A percentile compares a stretch with the other conserved stretches of the same genome.
Conservation (phyloP, 2,797 vertebrate genomes). For the Coregonus ussuriensis region DNA sequence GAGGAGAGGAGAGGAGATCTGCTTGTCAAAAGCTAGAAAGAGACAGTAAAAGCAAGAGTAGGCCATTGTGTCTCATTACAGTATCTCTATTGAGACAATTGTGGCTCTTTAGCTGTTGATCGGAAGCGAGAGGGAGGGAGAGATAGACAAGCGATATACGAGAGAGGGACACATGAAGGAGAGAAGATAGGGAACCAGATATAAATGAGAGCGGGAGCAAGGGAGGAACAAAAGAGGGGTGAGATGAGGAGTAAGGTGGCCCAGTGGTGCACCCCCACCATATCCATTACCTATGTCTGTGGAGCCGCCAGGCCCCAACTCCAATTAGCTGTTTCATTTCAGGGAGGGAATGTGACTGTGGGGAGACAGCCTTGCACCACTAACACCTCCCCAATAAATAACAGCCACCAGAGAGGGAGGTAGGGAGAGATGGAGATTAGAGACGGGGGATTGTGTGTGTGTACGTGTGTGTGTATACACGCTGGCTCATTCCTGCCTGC, state of each 20-base stretch:
- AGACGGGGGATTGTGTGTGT: constrained; percentile 11
- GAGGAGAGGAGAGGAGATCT: not conserved
- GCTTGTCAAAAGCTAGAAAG: not conserved
- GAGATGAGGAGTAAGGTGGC: constrained; percentile 6
- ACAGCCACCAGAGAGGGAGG: constrained; percentile 45
- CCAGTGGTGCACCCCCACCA: constrained; percentile 39
- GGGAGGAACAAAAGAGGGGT: not conserved
- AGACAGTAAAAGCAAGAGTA: not conserved
- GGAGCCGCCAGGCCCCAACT: constrained; percentile 55
- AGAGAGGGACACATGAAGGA: not conserved
- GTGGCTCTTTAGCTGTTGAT: not conserved
- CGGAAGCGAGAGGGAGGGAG: not conserved
- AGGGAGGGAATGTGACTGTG: constrained; percentile 64
- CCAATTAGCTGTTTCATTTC: constrained; percentile 74
- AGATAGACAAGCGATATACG: not conserved
- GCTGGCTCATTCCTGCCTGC: no score
- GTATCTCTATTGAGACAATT: not conserved
- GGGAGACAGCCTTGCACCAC: constrained; percentile 50
- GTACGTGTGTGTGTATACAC: constrained; percentile 16
- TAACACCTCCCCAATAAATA: constrained; percentile 64
- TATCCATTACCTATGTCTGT: constrained; percentile 56
- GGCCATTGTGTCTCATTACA: not conserved
- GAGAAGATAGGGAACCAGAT: not conserved
- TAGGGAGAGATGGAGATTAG: no score
- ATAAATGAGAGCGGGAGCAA: not conserved